These are phyloP conservation scores for Stratiomys singularior DNA, from an alignment of 2,888 invertebrate genomes.

Conservation along the genomic window DNA sequence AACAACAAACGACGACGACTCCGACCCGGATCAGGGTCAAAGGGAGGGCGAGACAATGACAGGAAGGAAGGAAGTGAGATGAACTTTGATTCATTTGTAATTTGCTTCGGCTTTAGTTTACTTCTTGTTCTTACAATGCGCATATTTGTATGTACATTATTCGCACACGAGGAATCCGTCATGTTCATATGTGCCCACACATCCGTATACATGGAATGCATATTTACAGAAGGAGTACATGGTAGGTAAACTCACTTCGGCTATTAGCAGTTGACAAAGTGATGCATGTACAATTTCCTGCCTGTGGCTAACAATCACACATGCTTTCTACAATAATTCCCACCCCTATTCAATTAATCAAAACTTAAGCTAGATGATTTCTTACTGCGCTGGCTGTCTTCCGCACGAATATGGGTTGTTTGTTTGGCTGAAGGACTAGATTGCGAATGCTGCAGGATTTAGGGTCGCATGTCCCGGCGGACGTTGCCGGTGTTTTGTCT, in stretches of 20 bases:
- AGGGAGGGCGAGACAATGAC: not conserved
- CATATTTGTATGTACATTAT: not conserved
- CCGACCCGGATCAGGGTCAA: not conserved
- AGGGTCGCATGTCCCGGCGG: conserved; percentile 34
- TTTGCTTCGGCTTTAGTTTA: conserved; percentile 37
- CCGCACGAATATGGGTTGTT: no score
- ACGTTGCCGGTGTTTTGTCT: conserved; percentile 13
- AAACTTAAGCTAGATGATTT: conserved; percentile 42
- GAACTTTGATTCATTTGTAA: conserved; percentile 44
- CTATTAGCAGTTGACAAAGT: conserved; percentile 43
- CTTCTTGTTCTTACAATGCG: conserved; percentile 33
- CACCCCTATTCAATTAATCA: conserved; percentile 39
- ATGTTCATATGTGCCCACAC: not conserved
- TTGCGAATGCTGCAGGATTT: not conserved
- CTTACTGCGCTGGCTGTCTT: conserved; percentile 4
- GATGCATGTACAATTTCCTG: conserved; percentile 35
- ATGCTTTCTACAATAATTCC: conserved; percentile 23
- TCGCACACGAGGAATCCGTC: not conserved
- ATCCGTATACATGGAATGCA: not conserved
- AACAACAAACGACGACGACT: not conserved
- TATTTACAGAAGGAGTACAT: conserved; percentile 4
- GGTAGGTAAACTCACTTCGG: conserved; percentile 23
- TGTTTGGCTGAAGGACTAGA: not conserved
- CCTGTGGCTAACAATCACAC: conserved; percentile 33
- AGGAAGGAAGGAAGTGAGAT: conserved; percentile 34